These are phyloP conservation scores for Hololepta plana DNA, from an alignment of 2,888 invertebrate species.

Conservation along the genomic window DNA sequence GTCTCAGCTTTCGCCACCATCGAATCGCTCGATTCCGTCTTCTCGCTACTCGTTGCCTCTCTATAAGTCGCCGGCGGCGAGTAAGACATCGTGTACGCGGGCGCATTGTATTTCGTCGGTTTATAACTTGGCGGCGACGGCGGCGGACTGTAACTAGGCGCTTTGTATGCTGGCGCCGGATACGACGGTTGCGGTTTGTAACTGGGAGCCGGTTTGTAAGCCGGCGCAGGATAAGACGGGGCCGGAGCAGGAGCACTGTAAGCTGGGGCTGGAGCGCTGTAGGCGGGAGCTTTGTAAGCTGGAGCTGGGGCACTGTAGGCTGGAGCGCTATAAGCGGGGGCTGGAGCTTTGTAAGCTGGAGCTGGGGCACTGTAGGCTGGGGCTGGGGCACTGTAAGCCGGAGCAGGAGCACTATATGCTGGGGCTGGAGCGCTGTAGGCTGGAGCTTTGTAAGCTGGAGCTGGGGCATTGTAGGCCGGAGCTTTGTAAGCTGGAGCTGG, in stretches of 20 bases:
- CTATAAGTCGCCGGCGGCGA: background rate
- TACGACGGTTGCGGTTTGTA: constrained; percentile 7
- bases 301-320: constrained; percentile 5
- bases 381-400: constrained; percentile 9
- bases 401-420: constrained; percentile 7
- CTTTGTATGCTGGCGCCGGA: constrained; percentile 6
- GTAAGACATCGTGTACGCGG: constrained; percentile 9
- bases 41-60: too few relatives aligned
- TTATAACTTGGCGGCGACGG: constrained; percentile 3
- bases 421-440: constrained; percentile 10
- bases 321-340: constrained; percentile 1
- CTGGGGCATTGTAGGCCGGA: constrained; percentile 6
- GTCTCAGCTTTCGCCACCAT: too few relatives aligned
- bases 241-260: constrained; percentile 9
- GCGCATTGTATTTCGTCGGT: constrained; percentile 11
- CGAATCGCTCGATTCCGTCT: too few relatives aligned
- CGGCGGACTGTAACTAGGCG: constrained; percentile 4
- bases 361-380: constrained; percentile 3
- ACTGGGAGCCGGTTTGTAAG: background rate
- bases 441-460: constrained; percentile 8
- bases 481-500: constrained; percentile 2
- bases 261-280: constrained; percentile 2
- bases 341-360: constrained; percentile 8
- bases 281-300: too few relatives aligned
- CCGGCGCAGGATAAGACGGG: constrained; percentile 6